Conservation (phyloP, 2,113 vertebrate species). For the Malurus elegans region DNA sequence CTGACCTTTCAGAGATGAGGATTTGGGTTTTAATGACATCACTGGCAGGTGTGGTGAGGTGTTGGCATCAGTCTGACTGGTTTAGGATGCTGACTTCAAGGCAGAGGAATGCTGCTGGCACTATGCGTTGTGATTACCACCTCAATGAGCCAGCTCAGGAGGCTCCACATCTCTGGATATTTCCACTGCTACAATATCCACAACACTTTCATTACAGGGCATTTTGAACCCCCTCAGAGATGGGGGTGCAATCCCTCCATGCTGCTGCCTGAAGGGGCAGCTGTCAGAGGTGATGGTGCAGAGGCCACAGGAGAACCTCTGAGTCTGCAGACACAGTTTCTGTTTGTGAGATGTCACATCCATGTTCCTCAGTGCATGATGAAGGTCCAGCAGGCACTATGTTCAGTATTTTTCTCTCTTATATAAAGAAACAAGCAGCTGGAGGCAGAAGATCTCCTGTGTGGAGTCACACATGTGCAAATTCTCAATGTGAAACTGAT, state of each 20-base stretch:
- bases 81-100: slow-evolving; percentile 40
- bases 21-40: background rate
- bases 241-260: accelerated
- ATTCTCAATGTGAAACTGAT: background rate
- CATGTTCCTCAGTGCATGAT: background rate
- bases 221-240: background rate
- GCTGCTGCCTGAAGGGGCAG: background rate
- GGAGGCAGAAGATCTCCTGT: background rate
- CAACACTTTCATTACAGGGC: accelerated
- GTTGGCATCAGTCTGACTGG: background rate
- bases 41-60: background rate
- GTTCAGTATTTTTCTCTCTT: background rate
- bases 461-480: background rate
- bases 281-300: accelerated
- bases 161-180: background rate
- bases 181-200: background rate
- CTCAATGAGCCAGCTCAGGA: background rate
- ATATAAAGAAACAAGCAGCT: background rate
- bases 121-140: background rate
- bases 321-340: accelerated
- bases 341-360: background rate
- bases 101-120: background rate
- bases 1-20: background rate
- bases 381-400: background rate
- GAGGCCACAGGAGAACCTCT: background rate